These are phyloP conservation scores for Octomys mimax DNA, from an alignment of 2,797 vertebrate species.

Conservation along the genomic window DNA sequence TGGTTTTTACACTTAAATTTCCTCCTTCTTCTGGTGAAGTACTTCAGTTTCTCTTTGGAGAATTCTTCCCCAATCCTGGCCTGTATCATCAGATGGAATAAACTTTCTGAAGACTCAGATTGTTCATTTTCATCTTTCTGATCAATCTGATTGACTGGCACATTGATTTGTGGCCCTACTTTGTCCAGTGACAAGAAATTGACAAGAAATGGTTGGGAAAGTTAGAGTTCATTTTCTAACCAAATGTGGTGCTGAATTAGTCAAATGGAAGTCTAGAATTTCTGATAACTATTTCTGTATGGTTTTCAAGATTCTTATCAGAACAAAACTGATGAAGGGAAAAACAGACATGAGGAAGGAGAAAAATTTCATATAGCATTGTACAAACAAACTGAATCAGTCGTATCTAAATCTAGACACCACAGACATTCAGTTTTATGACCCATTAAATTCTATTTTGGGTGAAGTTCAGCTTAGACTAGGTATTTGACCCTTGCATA, in stretches of 20 bases:
- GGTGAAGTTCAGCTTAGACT: neutral
- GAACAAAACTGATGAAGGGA: neutral
- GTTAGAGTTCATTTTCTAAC: neutral
- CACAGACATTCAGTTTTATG: neutral
- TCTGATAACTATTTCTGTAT: neutral
- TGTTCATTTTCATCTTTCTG: neutral
- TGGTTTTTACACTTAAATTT: neutral
- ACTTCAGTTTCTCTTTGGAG: neutral
- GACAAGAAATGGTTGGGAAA: neutral
- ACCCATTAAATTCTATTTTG: too few species aligned
- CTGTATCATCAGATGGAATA: too few species aligned
- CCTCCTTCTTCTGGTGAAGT: neutral
- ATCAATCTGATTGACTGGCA: neutral
- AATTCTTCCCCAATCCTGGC: neutral
- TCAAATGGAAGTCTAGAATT: neutral
- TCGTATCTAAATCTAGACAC: neutral
- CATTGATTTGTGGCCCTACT: neutral
- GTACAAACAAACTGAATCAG: neutral
- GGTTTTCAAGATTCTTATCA: neutral
- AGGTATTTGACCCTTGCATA: neutral
- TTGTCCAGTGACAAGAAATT: neutral
- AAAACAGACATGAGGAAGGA: neutral
- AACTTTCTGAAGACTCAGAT: neutral
- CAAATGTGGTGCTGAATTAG: neutral
- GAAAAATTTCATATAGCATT: too few species aligned